Evolutionary conservation across 2,113 vertebrate species (phyloP).

Genomic region (Jaculus jaculus): DNA sequence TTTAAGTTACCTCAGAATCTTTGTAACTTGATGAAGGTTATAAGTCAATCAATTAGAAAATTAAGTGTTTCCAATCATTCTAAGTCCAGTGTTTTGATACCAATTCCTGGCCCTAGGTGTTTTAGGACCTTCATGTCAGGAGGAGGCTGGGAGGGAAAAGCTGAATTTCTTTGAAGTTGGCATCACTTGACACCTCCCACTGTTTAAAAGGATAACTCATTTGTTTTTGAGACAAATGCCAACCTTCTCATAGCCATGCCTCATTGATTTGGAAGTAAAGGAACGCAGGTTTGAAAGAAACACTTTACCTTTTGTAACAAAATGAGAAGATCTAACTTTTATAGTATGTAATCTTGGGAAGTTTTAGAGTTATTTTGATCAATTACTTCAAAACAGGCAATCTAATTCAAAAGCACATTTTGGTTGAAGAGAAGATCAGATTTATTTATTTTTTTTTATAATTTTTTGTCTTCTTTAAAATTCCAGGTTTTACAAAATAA

Average conservation of each 20-base stretch:
- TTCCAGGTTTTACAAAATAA: background rate
- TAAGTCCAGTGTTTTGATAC: background rate
- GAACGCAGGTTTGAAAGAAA: background rate
- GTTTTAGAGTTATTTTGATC: background rate
- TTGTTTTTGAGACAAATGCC: conserved; percentile 16
- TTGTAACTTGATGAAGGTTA: conserved; percentile 4
- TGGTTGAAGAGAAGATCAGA: background rate
- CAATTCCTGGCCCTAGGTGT: background rate
- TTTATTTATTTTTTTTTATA: conserved; percentile 21
- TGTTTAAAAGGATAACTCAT: background rate
- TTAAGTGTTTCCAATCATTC: background rate
- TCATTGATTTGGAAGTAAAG: background rate
- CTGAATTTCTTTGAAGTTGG: background rate
- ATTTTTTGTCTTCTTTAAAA: background rate
- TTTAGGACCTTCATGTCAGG: background rate
- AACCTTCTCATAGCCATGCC: background rate
- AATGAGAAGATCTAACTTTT: background rate
- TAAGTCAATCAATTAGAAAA: background rate
- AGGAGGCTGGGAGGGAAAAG: background rate
- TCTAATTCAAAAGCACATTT: background rate
- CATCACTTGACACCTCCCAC: background rate
- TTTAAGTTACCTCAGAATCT: background rate
- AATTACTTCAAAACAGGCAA: background rate
- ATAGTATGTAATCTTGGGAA: background rate
- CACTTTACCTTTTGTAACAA: background rate